Percentiles rank a stretch among this genome's conserved stretches.
phyloP scores from a whole-genome alignment of 1,140 invertebrate species.

The Drosophila virilis region DNA sequence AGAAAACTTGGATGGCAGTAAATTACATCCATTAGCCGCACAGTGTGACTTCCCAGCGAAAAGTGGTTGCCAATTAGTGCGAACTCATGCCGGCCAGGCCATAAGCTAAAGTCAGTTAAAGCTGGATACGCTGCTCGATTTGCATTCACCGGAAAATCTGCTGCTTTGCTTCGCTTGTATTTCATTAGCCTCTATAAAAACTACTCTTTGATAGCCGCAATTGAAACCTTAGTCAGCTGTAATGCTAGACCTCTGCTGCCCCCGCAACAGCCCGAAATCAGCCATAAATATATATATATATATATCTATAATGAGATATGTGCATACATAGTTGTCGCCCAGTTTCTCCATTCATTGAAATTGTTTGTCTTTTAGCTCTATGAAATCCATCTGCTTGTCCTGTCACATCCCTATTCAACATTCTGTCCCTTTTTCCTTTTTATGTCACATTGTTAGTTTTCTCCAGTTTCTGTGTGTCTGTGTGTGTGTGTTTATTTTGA shows the following conservation, averaged over 20 bases:
- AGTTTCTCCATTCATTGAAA: slow-evolving; percentile 21
- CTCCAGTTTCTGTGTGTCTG: neutral
- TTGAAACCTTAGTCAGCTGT: slow-evolving; percentile 40
- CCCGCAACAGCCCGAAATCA: slow-evolving; percentile 14
- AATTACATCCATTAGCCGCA: slow-evolving; percentile 76
- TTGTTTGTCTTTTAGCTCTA: slow-evolving; percentile 45
- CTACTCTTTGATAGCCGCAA: slow-evolving; percentile 16
- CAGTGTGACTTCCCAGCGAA: slow-evolving; percentile 74
- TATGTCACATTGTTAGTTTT: slow-evolving; percentile 49
- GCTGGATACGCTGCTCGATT: slow-evolving; percentile 37
- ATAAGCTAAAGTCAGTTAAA: neutral
- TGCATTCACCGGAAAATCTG: slow-evolving; percentile 50
- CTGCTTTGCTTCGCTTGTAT: slow-evolving; percentile 16
- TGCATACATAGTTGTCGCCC: slow-evolving; percentile 14
- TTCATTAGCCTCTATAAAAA: slow-evolving; percentile 49
- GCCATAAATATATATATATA: slow-evolving; percentile 19
- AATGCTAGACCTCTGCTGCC: slow-evolving; percentile 28
- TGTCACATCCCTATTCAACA: slow-evolving; percentile 28
- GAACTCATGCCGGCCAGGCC: slow-evolving; percentile 29
- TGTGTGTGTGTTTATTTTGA: slow-evolving; percentile 43
- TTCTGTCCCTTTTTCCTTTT: slow-evolving; percentile 39
- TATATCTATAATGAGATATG: neutral
- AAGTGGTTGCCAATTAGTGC: slow-evolving; percentile 76
- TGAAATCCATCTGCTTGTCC: slow-evolving; percentile 49
- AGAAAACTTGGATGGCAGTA: slow-evolving; percentile 61